Conservation (phyloP, 2,113 vertebrate species). For the Brevimyrus niger region DNA sequence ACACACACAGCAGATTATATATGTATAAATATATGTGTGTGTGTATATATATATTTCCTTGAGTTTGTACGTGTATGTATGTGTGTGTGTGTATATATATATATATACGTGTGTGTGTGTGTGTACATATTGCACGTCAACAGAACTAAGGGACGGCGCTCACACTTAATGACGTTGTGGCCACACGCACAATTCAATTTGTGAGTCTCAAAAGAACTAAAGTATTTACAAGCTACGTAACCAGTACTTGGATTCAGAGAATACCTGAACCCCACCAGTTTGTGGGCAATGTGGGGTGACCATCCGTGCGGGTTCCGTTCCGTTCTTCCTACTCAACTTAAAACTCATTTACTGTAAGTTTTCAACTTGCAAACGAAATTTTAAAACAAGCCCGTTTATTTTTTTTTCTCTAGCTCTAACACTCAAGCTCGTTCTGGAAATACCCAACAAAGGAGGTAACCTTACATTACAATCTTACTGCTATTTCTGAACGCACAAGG, state of each 20-base stretch:
- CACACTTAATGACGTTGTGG: not conserved
- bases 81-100: too few species aligned
- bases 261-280: not conserved
- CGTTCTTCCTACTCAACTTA: not conserved
- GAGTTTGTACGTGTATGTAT: too few species aligned
- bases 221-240: not conserved
- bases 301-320: too few species aligned
- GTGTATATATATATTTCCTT: too few species aligned
- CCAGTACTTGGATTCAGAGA: not conserved
- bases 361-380: not conserved
- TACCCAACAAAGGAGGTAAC: not conserved
- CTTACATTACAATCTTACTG: not conserved
- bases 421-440: not conserved
- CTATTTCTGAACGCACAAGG: too few species aligned
- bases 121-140: not conserved
- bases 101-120: not conserved
- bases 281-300: not conserved
- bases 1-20: too few species aligned
- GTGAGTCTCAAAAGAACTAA: not conserved
- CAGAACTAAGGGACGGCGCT: not conserved
- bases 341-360: not conserved
- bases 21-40: too few species aligned
- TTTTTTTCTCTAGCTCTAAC: not conserved
- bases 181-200: too few species aligned
- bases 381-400: not conserved